Conservation (phyloP, 2,113 vertebrate species). For the Lagopus leucura region DNA sequence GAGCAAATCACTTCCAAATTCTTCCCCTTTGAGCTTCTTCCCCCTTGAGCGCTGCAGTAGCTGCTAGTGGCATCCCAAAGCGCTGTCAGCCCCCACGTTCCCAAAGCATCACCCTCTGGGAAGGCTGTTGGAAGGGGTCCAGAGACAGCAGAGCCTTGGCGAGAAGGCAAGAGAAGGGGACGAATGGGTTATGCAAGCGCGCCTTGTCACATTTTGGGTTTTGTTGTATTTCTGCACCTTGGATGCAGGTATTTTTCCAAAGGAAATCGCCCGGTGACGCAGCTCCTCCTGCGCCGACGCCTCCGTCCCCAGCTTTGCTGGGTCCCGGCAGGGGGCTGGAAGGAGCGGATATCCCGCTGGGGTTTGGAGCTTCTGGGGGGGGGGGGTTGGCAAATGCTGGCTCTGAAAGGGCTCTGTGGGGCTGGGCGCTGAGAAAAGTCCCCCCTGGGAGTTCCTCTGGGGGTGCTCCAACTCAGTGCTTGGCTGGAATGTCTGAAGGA, state of each 20-base stretch:
- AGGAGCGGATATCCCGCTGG: neutral
- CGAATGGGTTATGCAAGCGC: neutral
- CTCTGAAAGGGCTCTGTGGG: neutral
- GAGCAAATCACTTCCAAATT: neutral
- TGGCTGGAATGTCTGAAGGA: neutral
- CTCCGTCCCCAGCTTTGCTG: rapidly evolving
- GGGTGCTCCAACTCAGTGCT: neutral
- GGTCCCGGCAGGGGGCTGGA: neutral
- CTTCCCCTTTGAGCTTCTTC: neutral
- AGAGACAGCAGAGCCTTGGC: neutral
- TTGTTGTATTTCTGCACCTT: neutral
- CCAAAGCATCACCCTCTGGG: neutral
- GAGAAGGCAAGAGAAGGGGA: neutral
- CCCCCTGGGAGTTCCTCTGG: neutral
- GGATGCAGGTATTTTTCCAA: conserved; percentile 40
- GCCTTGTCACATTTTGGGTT: rapidly evolving
- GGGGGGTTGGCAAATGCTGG: neutral
- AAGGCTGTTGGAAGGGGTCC: neutral
- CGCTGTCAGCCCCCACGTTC: neutral
- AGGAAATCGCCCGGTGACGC: neutral
- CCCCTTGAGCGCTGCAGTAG: neutral
- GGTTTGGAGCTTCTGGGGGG: neutral
- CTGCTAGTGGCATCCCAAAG: neutral
- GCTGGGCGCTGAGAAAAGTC: neutral
- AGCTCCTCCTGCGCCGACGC: too few relatives aligned